Evolutionary conservation across 2,888 invertebrate species (phyloP), one percentile per base, ranked within the genome.

Genomic region (Rotaria magnacalcarata): DNA sequence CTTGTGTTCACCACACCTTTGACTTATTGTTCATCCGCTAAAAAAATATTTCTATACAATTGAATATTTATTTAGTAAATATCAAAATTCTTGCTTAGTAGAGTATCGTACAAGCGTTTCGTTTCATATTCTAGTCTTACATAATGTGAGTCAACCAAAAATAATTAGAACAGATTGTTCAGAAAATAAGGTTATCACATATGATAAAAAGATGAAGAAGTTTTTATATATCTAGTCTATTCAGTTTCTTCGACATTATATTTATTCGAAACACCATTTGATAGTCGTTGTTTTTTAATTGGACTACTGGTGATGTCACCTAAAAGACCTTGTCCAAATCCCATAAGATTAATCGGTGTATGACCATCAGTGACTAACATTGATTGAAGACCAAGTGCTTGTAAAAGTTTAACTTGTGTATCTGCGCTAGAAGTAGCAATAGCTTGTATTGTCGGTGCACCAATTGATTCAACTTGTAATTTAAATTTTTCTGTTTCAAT

Each of bases 281-380:
- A 24, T 60, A n/a, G 10, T 60, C 60, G n/a, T n/a, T 5, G 5
- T n/a, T n/a, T 60, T 60, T n/a, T n/a, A 27, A 3, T n/a, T n/a
- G 60, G n/a, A n/a, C n/a, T 60, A n/a, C 89, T 89, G 92, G 92
- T 88, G 91, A 91, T 47, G 88, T 87, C 90, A 1, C 91, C 92
- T 50, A 92, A 88, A 84, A 92, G 88, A 7, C 92, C 92, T 34
- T 90, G 88, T 41, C 92, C 92, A 0, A 92, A 92, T 87, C 90
- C 90, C 88, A 92, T 92, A 75, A 92, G 89, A 88, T 92, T 92
- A 87, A 92, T 91, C 5, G 92, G 92, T n/a, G 90, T 90, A 74
- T 89, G 89, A 1, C 92, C 92, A 88, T 92, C 92, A 0, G 92
- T 92, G 88, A 92, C 92, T 16, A 92, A 89, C 0, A 92, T 92